These are phyloP conservation scores for Eupithecia centaureata DNA, from an alignment of 2,888 invertebrate species.

Conservation along the genomic window DNA sequence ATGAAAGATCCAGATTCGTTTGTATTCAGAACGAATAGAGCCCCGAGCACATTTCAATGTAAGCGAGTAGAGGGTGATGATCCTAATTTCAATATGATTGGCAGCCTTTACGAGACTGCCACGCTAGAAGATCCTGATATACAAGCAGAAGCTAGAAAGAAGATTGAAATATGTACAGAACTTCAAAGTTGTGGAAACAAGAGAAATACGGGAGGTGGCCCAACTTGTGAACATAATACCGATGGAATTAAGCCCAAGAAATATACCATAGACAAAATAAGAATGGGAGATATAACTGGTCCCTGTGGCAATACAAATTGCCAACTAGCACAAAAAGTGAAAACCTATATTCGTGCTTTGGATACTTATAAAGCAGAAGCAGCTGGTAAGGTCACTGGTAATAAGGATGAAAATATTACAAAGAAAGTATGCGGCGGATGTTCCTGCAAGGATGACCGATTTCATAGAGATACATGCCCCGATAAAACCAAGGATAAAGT, in stretches of 20 bases:
- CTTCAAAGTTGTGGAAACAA: slow-evolving; percentile 65
- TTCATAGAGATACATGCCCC: slow-evolving; percentile 70
- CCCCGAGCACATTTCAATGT: slow-evolving; percentile 76
- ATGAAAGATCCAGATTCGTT: slow-evolving; percentile 70
- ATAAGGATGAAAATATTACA: slow-evolving; percentile 48
- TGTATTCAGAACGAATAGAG: slow-evolving; percentile 75
- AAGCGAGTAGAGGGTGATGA: slow-evolving; percentile 71
- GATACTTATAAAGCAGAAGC: slow-evolving; percentile 67
- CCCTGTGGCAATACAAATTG: slow-evolving; percentile 78
- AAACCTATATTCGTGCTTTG: slow-evolving; percentile 68
- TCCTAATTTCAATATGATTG: slow-evolving; percentile 75
- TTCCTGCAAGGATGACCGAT: slow-evolving; percentile 71
- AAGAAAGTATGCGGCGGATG: slow-evolving; percentile 72
- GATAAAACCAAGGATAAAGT: slow-evolving; percentile 40
- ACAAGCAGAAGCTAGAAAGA: slow-evolving; percentile 55
- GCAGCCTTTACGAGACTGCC: slow-evolving; percentile 73
- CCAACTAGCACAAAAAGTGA: slow-evolving; percentile 74
- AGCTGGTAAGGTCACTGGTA: slow-evolving; percentile 48
- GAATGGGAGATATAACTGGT: slow-evolving; percentile 78
- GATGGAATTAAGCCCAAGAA: slow-evolving; percentile 50
- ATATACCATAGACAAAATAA: slow-evolving; percentile 69
- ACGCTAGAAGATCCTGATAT: slow-evolving; percentile 74
- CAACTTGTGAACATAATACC: slow-evolving; percentile 51
- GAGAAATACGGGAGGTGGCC: slow-evolving; percentile 36
- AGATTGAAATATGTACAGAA: slow-evolving; percentile 74